Percentiles rank a stretch among this genome's conserved stretches.
Evolutionary conservation across 2,888 invertebrate species (phyloP).

Genomic region (Tachina grossa): DNA sequence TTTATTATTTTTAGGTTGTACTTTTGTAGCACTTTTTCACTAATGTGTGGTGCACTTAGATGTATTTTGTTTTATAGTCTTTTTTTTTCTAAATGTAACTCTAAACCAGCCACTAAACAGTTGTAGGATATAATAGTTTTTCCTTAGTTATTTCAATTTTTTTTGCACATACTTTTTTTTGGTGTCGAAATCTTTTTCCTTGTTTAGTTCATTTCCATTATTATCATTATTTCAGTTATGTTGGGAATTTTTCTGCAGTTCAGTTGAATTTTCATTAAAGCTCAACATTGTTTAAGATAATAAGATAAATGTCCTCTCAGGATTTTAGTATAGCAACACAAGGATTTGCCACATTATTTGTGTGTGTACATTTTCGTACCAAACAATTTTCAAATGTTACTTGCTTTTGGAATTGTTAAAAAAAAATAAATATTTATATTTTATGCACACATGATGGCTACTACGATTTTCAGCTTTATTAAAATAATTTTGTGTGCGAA

Average conservation of each 20-base stretch:
- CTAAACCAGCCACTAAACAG: constrained; percentile 12
- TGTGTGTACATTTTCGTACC: constrained; percentile 10
- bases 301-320: constrained; percentile 71
- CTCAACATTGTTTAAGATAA: constrained; percentile 67
- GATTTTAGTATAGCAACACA: constrained; percentile 60
- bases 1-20: constrained; percentile 13
- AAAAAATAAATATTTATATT: constrained; percentile 64
- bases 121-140: constrained; percentile 17
- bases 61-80: constrained; percentile 8
- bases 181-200: constrained; percentile 16
- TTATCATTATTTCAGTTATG: constrained; percentile 65
- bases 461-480: constrained; percentile 16
- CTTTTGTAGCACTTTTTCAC: not conserved
- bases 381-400: constrained; percentile 9
- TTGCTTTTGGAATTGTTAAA: constrained; percentile 34
- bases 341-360: constrained; percentile 47
- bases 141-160: not conserved
- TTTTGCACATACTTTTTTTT: not conserved
- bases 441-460: constrained; percentile 64
- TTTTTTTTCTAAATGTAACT: constrained; percentile 6
- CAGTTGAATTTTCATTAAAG: constrained; percentile 65
- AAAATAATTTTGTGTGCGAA: constrained; percentile 31
- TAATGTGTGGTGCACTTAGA: constrained; percentile 33
- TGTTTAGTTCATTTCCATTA: constrained; percentile 57
- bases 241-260: constrained; percentile 54